Evolutionary conservation across 2,888 invertebrate genomes (phyloP), one percentile per base, ranked within the genome.

Genomic region (Acleris laterana): DNA sequence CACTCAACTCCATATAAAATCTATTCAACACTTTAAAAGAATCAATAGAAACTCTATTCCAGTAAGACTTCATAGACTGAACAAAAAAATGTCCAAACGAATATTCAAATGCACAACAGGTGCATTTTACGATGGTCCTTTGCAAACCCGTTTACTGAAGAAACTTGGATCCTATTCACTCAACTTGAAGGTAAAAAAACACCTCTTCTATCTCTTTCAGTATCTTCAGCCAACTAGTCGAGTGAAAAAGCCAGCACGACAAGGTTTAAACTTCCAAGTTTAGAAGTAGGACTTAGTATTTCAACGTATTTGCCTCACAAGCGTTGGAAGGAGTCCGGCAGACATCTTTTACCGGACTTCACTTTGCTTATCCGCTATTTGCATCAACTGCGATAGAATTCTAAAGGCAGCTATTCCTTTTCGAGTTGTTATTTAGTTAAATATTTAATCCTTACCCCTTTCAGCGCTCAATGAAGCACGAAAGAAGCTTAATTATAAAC

Each of bases 321-420:
- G 28, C 53, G 20, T 9, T 38, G n/a, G 19, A 20, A 38, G 2
- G 38, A 53, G 42, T 48, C 57, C 46, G 20, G 16, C 22, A 32
- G 58, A 32, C 53, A 49, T 64, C 48, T 64, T 48, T 25, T 59
- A 60, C 49, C 55, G 60, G 20, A 46, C 20, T 49, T 49, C 28
- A 32, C 50, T 63, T 19, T 55, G 60, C 60, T 55, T 53, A 38
- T 20, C 32, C 60, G 65, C 44, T 38, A 50, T 65, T 65, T 56
- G 44, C 60, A 61, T 50, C 28, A 5, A 28, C 56, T 38, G 32
- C 13, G 49, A 65, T 56, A 42, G 28, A 56, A 50, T 55, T 63
- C 53, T 38, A 63, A 58, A 20, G 60, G 49, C 44, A 32, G 42
- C 42, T 13, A 28, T 49, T 56, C 44, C 32, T 61, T 50, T 44